A percentile compares a stretch with the other conserved stretches of the same genome.
phyloP scores from a whole-genome alignment of 2,113 vertebrate species.

The Oryctolagus cuniculus region mOryCun1.1 NC_091452.1:13956501-13957000 shows the following conservation, averaged over 20 bases:
- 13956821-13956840: not conserved
- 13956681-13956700: not conserved
- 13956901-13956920: not conserved
- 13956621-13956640: not conserved
- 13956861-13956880: not conserved
- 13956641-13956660: not conserved
- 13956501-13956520: not conserved
- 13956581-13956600: not conserved
- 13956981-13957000: not conserved
- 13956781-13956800: not conserved
- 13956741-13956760: not conserved
- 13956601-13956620: not conserved
- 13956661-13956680: too few relatives aligned
- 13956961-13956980: not conserved
- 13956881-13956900: not conserved
- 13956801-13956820: not conserved
- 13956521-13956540: not conserved
- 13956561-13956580: too few relatives aligned
- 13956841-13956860: not conserved
- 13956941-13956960: not conserved
- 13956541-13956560: not conserved
- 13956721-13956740: not conserved
- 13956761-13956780: accelerated
- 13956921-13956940: not conserved
- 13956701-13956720: not conserved